Evolutionary conservation across 37 sponge, comb jelly and placozoan species (phyloP).

Genomic region (Eunapius fragilis): DNA sequence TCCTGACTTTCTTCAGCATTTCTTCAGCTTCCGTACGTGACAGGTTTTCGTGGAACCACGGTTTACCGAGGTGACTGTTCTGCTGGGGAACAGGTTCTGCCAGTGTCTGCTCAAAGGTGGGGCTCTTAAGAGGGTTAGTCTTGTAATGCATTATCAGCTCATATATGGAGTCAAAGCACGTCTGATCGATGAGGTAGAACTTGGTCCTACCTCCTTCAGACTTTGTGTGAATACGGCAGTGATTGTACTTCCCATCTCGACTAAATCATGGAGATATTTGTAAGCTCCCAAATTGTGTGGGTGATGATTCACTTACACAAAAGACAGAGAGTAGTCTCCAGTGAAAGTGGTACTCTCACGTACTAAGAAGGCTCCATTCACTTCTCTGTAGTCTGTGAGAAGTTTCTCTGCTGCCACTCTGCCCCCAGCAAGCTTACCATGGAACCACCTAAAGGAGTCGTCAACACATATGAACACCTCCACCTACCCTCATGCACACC

Average conservation of each 20-base stretch:
- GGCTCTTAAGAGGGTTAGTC: conserved; percentile 75
- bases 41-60: conserved; percentile 87
- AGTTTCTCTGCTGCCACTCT: conserved; percentile 79
- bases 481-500: neutral
- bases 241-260: conserved; percentile 63
- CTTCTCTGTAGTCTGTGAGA: conserved; percentile 72
- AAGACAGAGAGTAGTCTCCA: conserved; percentile 91
- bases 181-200: conserved; percentile 88
- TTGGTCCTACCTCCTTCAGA: conserved; percentile 72
- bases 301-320: conserved; percentile 52
- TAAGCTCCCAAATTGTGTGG: no score
- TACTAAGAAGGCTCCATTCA: conserved; percentile 91
- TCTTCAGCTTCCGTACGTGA: conserved; percentile 84
- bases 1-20: conserved; percentile 88
- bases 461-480: no score
- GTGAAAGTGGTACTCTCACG: conserved; percentile 92
- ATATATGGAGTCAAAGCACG: conserved; percentile 87
- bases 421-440: conserved; percentile 73
- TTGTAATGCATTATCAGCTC: conserved; percentile 88
- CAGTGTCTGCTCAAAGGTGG: conserved; percentile 86
- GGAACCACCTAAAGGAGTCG: conserved; percentile 78
- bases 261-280: conserved; percentile 19
- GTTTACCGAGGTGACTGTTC: conserved; percentile 63
- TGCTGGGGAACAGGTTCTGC: conserved; percentile 71
- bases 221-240: conserved; percentile 82